Conservation (phyloP, 2,797 vertebrate genomes). For the Kryptolebias ocellatus region DNA sequence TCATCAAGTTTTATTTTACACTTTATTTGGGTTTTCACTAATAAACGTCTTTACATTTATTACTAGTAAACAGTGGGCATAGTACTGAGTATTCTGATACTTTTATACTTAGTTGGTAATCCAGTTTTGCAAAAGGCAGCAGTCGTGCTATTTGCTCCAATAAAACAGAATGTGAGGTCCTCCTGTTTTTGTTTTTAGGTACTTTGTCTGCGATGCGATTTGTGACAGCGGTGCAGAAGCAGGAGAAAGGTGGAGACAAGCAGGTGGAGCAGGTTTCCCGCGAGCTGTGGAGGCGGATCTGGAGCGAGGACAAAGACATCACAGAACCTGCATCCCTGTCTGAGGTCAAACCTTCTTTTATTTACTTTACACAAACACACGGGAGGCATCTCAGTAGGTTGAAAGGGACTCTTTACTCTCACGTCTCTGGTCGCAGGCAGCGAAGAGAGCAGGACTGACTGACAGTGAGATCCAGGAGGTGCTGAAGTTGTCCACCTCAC, state of each 20-base stretch:
- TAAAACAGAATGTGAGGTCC: neutral
- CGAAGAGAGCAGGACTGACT: constrained; percentile 85
- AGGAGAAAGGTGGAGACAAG: constrained; percentile 56
- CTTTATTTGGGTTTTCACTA: neutral
- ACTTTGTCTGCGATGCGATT: constrained; percentile 90
- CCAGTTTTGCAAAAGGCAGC: too few species aligned
- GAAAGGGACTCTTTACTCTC: neutral
- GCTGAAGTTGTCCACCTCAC: constrained; percentile 73
- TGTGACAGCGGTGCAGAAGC: constrained; percentile 82
- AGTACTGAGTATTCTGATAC: too few species aligned
- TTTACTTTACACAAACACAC: neutral
- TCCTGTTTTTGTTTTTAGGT: constrained; percentile 65
- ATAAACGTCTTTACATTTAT: too few species aligned
- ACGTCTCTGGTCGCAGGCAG: constrained; percentile 78
- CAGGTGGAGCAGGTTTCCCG: constrained; percentile 88
- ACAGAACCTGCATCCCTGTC: constrained; percentile 75
- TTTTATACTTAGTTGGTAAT: too few species aligned
- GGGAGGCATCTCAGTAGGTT: neutral
- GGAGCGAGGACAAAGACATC: constrained; percentile 89
- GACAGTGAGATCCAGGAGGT: constrained; percentile 72
- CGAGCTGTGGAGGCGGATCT: constrained; percentile 91
- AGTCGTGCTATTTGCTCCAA: neutral
- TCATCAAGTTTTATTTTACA: neutral
- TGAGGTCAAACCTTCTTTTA: constrained; percentile 61
- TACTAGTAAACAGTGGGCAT: too few species aligned